Base-by-base conservation (phyloP, 1,140 invertebrate genomes). In the Danaus melanippus region DNA sequence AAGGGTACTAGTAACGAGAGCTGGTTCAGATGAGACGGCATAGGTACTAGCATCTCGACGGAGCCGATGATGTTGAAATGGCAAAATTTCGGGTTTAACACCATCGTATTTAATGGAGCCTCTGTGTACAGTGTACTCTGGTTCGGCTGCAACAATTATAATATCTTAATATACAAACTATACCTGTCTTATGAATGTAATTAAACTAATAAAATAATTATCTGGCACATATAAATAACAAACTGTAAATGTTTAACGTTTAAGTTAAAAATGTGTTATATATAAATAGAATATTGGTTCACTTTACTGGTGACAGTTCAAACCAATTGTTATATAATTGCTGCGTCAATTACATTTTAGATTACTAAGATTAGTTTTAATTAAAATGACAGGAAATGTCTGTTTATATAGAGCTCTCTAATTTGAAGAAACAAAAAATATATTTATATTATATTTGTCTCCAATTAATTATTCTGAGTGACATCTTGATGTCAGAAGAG, bases 101-200 rank as follows among this genome's bases (percentile, higher is more conserved):
- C 15, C 48, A 39, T 42, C 50, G 7, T 50, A 45, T 42, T 45
- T 56, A 7, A 53, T 39, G 8, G 47, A 50, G n/a, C 46, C 41
- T 10, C 52, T 47, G 10, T 62, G 15, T 8, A 65, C 44, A 10
- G 40, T 44, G 47, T 74, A 74, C 21, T 56, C 58, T 17, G 46
- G 11, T 12, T 63, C 57, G 42, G 48, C 63, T 62, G 65, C 15
- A 66, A 58, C 46, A 40, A 64, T 43, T 15, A 32, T 53, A 9
- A n/a, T 42, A n/a, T 43, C 12, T 42, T 12, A 0, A 46, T 11
- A 46, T 12, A 12, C 15, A 12, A 12, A 12, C 17, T 46, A 46
- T 11, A 46, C 45, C 17, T 46, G 12, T 12, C 9, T 10, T n/a
- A 10, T 9, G 9, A n/a, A 46, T 3, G 15, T n/a, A n/a, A n/a